Percentiles rank a stretch among this genome's conserved stretches.
Conservation (phyloP, 2,888 invertebrate genomes). For the Tenthredo mesomela region DNA sequence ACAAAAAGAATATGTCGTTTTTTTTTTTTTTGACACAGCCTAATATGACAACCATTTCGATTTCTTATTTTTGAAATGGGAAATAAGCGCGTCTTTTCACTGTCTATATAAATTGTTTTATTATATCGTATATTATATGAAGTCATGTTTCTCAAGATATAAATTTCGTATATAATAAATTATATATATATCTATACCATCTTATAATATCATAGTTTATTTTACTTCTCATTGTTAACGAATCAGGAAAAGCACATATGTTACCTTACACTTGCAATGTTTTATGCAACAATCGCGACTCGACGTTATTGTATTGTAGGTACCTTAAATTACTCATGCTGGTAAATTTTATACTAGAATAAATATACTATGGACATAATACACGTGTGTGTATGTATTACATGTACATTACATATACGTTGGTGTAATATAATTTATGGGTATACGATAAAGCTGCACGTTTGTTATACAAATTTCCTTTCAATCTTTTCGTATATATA, state of each 20-base stretch:
- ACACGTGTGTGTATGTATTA: too few species aligned
- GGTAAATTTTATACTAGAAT: background rate
- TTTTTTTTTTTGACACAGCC: too few species aligned
- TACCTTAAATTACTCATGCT: background rate
- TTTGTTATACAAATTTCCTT: background rate
- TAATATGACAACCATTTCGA: background rate
- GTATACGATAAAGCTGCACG: background rate
- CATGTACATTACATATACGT: too few species aligned
- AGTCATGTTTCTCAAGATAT: background rate
- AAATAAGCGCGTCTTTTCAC: background rate
- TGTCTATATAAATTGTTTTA: background rate
- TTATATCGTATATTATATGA: background rate
- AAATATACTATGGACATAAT: background rate
- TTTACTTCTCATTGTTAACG: background rate
- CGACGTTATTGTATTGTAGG: background rate
- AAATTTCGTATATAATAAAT: background rate
- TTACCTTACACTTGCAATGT: background rate
- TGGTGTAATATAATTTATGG: background rate
- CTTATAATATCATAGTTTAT: background rate
- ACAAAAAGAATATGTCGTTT: too few species aligned
- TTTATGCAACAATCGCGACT: background rate
- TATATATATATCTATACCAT: background rate
- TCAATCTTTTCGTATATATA: background rate
- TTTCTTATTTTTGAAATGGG: conserved; percentile 22
- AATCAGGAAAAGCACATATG: background rate